These are phyloP conservation scores for Zosterops borbonicus DNA, from an alignment of 2,113 vertebrate species.

Conservation along the genomic window DNA sequence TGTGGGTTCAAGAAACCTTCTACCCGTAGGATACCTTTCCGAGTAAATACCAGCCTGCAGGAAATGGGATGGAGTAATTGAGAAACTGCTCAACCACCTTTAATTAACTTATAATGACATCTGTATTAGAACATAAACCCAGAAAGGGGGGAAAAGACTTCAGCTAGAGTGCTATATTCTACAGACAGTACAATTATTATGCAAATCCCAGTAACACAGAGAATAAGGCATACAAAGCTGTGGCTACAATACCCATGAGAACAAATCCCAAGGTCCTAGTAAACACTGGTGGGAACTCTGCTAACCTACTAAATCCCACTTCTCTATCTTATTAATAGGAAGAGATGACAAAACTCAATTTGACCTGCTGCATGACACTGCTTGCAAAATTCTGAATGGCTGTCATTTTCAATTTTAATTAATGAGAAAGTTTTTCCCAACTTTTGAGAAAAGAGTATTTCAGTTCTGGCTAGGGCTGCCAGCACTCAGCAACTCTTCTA, in stretches of 20 bases:
- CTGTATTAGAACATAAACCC: background rate
- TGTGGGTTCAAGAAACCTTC: slow-evolving; percentile 96
- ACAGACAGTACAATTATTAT: background rate
- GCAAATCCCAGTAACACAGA: background rate
- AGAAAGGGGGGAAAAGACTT: background rate
- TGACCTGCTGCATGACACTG: background rate
- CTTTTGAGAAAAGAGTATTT: background rate
- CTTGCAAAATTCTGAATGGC: background rate
- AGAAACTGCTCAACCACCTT: background rate
- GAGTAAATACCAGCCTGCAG: slow-evolving; percentile 91
- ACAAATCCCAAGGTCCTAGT: background rate
- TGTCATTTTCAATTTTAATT: background rate
- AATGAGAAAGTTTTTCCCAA: background rate
- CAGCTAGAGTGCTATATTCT: background rate
- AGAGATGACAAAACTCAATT: background rate
- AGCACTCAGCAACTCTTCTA: background rate
- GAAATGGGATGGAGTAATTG: background rate
- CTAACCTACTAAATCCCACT: background rate
- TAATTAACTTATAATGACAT: background rate
- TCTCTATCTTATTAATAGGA: background rate
- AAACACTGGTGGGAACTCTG: background rate
- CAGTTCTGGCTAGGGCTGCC: background rate
- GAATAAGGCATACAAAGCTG: background rate
- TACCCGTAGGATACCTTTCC: slow-evolving; percentile 93
- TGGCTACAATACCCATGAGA: background rate